Evolutionary conservation across 64 coral and sea anemone genomes (phyloP).

Genomic region (Montipora foliosa): DNA sequence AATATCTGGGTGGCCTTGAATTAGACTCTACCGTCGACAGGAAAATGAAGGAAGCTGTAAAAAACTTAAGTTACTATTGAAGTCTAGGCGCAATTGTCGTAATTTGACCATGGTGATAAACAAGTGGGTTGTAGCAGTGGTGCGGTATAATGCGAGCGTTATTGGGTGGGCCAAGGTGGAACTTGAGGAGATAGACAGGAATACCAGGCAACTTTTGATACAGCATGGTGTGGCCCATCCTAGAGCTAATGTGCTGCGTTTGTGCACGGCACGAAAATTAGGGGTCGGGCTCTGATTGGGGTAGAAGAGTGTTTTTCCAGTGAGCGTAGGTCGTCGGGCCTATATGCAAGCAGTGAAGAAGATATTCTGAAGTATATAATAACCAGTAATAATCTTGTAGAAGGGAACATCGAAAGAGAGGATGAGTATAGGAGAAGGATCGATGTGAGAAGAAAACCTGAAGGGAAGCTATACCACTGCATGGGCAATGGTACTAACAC

Average conservation of each 20-base stretch:
- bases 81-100: no score
- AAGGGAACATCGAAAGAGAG: neutral
- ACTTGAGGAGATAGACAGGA: neutral
- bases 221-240: neutral
- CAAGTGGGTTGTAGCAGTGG: neutral
- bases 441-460: neutral
- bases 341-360: neutral
- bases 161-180: neutral
- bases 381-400: no score
- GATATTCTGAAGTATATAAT: no score
- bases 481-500: neutral
- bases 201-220: slow-evolving; percentile 1
- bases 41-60: no score
- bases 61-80: no score
- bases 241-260: neutral
- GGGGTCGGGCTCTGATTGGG: neutral
- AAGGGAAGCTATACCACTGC: neutral
- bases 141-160: neutral
- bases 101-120: neutral
- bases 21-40: no score
- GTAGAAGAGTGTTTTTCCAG: neutral
- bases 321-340: neutral
- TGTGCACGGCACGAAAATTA: neutral
- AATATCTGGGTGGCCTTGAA: no score
- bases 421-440: neutral